A percentile compares a stretch with the other conserved stretches of the same genome.
Conservation (phyloP, 2,888 invertebrate genomes). For the Lymantria monacha region DNA sequence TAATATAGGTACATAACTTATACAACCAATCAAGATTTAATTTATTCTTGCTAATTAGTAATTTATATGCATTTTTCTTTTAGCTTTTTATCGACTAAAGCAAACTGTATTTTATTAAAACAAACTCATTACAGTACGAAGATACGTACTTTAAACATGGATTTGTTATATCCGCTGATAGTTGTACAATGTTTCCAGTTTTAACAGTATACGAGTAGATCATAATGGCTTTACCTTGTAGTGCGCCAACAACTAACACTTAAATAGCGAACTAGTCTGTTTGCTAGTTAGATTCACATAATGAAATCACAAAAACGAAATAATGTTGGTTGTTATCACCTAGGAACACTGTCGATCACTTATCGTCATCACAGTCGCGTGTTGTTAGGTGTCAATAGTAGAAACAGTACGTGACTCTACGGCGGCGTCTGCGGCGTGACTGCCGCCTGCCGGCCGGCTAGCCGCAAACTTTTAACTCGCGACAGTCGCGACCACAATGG, state of each 20-base stretch:
- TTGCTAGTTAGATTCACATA: slow-evolving; percentile 52
- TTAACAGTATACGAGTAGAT: slow-evolving; percentile 65
- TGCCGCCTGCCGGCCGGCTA: slow-evolving; percentile 70
- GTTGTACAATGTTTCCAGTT: slow-evolving; percentile 60
- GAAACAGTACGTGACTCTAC: slow-evolving; percentile 52
- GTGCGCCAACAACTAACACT: slow-evolving; percentile 57
- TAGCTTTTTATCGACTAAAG: slow-evolving; percentile 4
- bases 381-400: slow-evolving; percentile 32
- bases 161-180: slow-evolving; percentile 51
- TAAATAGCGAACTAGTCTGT: slow-evolving; percentile 46
- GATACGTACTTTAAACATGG: slow-evolving; percentile 40
- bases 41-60: slow-evolving; percentile 26
- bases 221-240: slow-evolving; percentile 76
- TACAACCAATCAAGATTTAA: slow-evolving; percentile 22
- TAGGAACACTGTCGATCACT: slow-evolving; percentile 66
- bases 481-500: slow-evolving; percentile 75
- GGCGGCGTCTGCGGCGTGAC: slow-evolving; percentile 65
- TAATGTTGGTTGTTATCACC: slow-evolving; percentile 59
- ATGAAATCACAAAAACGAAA: slow-evolving; percentile 45
- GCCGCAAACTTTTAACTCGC: slow-evolving; percentile 69
- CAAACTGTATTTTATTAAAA: slow-evolving; percentile 12
- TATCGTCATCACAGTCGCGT: slow-evolving; percentile 74
- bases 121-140: slow-evolving; percentile 27
- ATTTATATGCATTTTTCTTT: slow-evolving; percentile 20
- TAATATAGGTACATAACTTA: slow-evolving; percentile 11